These are phyloP conservation scores for Falco naumanni DNA, from an alignment of 2,797 vertebrate species.

Conservation along the genomic window DNA sequence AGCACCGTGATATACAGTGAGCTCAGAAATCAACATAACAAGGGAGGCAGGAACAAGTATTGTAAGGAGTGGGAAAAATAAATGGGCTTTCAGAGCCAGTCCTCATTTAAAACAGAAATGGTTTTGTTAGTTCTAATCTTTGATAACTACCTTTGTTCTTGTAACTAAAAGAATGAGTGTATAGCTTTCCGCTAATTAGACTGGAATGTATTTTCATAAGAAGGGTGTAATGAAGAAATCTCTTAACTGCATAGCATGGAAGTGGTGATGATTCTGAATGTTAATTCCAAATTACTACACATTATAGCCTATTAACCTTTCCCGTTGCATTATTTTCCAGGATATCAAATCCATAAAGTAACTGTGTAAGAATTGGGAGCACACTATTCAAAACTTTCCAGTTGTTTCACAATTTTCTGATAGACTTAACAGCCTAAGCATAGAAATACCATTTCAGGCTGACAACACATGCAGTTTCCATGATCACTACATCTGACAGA, in stretches of 20 bases:
- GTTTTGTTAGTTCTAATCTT: background rate
- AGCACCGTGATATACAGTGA: background rate
- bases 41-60: background rate
- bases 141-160: background rate
- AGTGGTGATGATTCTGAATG: background rate
- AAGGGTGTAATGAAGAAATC: background rate
- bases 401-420: background rate
- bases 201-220: background rate
- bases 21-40: background rate
- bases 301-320: background rate
- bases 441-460: background rate
- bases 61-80: background rate
- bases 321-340: background rate
- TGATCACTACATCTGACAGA: background rate
- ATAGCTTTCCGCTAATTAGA: background rate
- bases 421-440: background rate
- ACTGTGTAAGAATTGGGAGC: background rate
- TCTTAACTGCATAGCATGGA: background rate
- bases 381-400: background rate
- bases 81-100: background rate
- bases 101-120: background rate
- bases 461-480: rapidly evolving
- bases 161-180: background rate
- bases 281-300: background rate
- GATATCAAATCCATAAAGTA: background rate